A percentile compares a stretch with the other conserved stretches of the same genome.
These are phyloP conservation scores for Solenopsis invicta DNA, from an alignment of 1,140 invertebrate species.

Conservation along the genomic window DNA sequence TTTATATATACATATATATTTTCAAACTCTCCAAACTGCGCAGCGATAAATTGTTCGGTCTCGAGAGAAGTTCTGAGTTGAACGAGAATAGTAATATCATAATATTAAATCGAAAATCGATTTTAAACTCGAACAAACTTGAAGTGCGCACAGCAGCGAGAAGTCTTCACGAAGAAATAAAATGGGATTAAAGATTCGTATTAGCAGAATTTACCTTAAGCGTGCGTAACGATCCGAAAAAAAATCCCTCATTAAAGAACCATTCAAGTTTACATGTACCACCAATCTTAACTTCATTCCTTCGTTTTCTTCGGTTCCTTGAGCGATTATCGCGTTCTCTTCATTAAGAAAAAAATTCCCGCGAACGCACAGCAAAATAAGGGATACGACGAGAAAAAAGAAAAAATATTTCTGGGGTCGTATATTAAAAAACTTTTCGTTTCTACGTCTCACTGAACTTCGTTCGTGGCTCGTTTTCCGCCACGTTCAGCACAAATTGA, in stretches of 20 bases:
- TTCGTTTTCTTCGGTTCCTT: not conserved
- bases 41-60: no score
- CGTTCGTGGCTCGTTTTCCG: constrained; percentile 63
- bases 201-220: constrained; percentile 13
- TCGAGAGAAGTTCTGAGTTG: no score
- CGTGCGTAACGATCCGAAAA: not conserved
- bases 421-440: constrained; percentile 78
- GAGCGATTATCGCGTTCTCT: not conserved
- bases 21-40: no score
- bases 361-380: constrained; percentile 28
- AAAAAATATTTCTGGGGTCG: not conserved
- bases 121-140: not conserved
- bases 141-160: not conserved
- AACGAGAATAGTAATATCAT: no score
- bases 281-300: constrained; percentile 24
- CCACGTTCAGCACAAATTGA: constrained; percentile 63
- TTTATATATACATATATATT: no score
- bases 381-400: not conserved
- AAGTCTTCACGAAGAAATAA: not conserved
- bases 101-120: no score
- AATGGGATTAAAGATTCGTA: not conserved
- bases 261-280: constrained; percentile 51
- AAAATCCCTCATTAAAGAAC: constrained; percentile 27
- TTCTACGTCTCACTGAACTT: constrained; percentile 65
- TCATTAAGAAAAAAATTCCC: constrained; percentile 28